Conservation (phyloP, 2,113 vertebrate species). For the Cygnus buccinator region DNA sequence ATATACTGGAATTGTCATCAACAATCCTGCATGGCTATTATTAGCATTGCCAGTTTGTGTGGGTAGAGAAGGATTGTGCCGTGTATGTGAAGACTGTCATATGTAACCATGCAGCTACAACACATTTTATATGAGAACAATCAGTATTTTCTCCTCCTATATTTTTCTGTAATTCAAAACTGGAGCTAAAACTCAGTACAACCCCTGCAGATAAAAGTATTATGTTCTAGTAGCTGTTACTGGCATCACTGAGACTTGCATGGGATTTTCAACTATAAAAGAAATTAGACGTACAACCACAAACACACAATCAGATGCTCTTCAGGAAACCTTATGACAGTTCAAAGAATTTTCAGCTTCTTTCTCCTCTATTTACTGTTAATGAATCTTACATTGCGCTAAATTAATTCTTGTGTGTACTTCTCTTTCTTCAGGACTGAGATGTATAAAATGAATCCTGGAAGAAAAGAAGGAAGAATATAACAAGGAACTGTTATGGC, state of each 20-base stretch:
- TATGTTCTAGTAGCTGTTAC: neutral
- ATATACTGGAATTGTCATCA: neutral
- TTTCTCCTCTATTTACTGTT: neutral
- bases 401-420: neutral
- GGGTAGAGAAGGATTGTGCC: neutral
- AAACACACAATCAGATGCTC: neutral
- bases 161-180: neutral
- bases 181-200: neutral
- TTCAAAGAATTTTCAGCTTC: neutral
- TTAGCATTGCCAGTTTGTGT: neutral
- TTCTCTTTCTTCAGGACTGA: neutral
- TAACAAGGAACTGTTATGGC: neutral
- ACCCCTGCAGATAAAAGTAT: neutral
- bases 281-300: neutral
- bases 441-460: neutral
- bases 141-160: neutral
- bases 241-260: neutral
- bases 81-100: neutral
- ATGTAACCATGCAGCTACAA: neutral
- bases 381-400: neutral
- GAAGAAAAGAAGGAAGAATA: neutral
- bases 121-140: neutral
- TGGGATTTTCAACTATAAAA: neutral
- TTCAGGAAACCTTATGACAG: neutral
- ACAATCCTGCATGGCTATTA: neutral